Base-by-base conservation (phyloP, 2,888 invertebrate genomes). In the Fragum fragum region DNA sequence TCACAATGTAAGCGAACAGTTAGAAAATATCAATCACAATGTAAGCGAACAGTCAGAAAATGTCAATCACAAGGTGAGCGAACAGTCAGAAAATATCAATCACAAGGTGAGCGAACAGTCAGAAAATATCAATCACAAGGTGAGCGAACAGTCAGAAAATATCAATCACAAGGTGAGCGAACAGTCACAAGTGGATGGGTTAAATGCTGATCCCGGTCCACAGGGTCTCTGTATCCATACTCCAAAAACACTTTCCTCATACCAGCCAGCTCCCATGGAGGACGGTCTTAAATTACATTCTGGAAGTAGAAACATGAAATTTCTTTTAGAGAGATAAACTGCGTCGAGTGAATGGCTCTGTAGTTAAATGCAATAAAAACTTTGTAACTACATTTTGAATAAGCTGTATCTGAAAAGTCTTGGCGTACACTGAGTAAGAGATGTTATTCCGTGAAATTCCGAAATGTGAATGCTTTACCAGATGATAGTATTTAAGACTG, bases 241-340 rank as follows among this genome's bases (percentile, higher is more conserved):
- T 3, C 86, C 86, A 47, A 83, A 84, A 5, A 83, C 80, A 42
- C 79, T 68, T 47, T 87, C 84, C 28, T 87, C 86, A 57, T 86
- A 87, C 59, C 70, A 85, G 11, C 71, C 75, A 1, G 79, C 55
- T 36, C 87, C 86, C 2, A 74, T 32, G 9, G 77, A 55, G 1
- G 87, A 86, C 0, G 83, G 78, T 11, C 85, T 76, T 29, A 84
- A 69, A 53, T 86, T 84, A 69, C 87, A 87, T 59, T 81, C 87
- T 87, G 53, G 11, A 82, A 84, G 32, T 3, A 29, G 23, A 55
- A 36, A 55, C 32, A 53, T 3, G 32, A 36, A 9, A 9, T 36
- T 36, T 36, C n/a, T n/a, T n/a, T n/a, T n/a, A n/a, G n/a, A n/a
- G n/a, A n/a, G n/a, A n/a, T n/a, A n/a, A n/a, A n/a, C n/a, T n/a